Percentiles rank a stretch among this genome's conserved stretches.
phyloP scores from a whole-genome alignment of 2,888 invertebrate genomes.

The Litoditis marina region DNA sequence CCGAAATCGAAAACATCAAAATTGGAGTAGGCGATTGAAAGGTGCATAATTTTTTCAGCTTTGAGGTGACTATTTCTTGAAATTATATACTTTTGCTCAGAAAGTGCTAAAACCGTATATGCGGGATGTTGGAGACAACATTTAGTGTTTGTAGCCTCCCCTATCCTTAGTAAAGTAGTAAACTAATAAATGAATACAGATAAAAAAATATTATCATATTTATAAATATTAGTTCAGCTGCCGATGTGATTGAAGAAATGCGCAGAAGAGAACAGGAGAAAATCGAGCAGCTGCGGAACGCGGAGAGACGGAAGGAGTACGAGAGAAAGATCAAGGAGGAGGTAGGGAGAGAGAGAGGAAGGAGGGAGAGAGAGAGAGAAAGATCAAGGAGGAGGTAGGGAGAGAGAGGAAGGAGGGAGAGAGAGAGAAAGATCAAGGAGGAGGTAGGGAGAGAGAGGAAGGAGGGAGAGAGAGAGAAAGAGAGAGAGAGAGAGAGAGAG shows the following conservation, averaged over 20 bases:
- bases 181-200: no score
- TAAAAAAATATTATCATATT: no score
- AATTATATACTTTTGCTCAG: no score
- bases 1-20: no score
- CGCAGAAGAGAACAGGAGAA: not conserved
- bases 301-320: not conserved
- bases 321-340: not conserved
- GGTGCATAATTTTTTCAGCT: no score
- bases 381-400: not conserved
- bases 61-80: no score
- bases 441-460: not conserved
- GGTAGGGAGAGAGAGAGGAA: not conserved
- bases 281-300: not conserved
- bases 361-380: not conserved
- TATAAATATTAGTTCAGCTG: not conserved
- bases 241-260: not conserved
- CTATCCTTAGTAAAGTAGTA: slow-evolving; percentile 99
- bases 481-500: not conserved
- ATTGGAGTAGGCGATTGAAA: not conserved
- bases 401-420: not conserved
- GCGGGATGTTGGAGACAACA: no score
- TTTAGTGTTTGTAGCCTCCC: no score
- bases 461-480: not conserved
- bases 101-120: no score
- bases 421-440: not conserved